Evolutionary conservation across 2,113 vertebrate species (phyloP).

Genomic region (Hystrix cristata): DNA sequence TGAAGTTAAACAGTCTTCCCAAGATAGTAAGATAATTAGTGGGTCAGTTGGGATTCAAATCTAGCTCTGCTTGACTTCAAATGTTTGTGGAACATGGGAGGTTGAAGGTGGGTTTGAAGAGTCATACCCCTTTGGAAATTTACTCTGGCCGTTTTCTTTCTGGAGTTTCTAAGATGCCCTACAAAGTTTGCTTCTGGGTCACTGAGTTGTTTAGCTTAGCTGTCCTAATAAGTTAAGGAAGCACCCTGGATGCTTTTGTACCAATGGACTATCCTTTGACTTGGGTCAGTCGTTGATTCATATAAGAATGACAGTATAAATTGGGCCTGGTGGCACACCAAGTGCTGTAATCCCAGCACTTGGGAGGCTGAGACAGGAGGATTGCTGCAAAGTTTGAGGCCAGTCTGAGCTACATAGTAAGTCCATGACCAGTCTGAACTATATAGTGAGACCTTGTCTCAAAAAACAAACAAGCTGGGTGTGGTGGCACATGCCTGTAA

Average conservation of each 20-base stretch:
- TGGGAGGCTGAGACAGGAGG: neutral
- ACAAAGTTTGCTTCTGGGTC: conserved; percentile 58
- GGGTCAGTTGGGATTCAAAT: neutral
- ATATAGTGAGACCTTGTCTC: neutral
- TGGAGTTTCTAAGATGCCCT: neutral
- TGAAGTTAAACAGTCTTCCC: neutral
- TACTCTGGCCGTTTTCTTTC: conserved; percentile 45
- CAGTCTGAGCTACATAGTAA: neutral
- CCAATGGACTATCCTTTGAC: neutral
- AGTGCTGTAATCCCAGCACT: neutral
- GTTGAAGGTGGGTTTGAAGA: conserved; percentile 20
- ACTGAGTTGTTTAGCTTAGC: neutral
- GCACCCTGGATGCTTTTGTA: conserved; percentile 4
- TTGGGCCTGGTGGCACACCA: neutral
- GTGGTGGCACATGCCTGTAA: too few species aligned
- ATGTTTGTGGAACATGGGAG: neutral
- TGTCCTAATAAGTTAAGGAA: conserved; percentile 26
- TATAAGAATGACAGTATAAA: neutral
- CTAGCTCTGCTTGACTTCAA: neutral
- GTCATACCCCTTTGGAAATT: neutral
- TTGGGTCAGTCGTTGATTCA: neutral
- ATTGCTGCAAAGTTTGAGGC: neutral
- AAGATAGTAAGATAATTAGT: neutral
- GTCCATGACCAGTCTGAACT: neutral
- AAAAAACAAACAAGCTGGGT: neutral